phyloP scores from a whole-genome alignment of 2,113 vertebrate genomes.

The Ochotona princeps region DNA sequence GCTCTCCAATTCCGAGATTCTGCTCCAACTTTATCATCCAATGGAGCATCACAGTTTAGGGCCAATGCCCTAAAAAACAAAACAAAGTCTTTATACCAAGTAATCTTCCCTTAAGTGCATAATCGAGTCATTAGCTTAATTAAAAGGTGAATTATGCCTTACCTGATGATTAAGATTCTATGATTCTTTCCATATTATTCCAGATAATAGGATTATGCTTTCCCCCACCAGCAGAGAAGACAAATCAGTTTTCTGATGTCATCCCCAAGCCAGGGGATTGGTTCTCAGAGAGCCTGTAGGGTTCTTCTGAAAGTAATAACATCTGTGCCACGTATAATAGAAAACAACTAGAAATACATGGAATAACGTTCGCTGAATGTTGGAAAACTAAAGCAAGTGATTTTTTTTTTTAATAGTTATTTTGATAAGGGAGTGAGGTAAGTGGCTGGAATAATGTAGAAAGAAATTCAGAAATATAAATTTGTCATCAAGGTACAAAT shows the following conservation, averaged over 20 bases:
- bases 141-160: slow-evolving; percentile 78
- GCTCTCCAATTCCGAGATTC: slow-evolving; percentile 99
- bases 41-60: slow-evolving; percentile 97
- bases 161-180: slow-evolving; percentile 85
- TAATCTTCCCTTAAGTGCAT: slow-evolving; percentile 55
- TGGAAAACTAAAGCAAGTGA: slow-evolving; percentile 76
- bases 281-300: slow-evolving; percentile 81
- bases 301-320: slow-evolving; percentile 83
- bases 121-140: slow-evolving; percentile 69
- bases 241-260: slow-evolving; percentile 79
- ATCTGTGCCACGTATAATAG: slow-evolving; percentile 75
- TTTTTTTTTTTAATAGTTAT: slow-evolving; percentile 63
- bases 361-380: slow-evolving; percentile 66
- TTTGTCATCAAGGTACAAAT: slow-evolving; percentile 49
- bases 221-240: slow-evolving; percentile 82
- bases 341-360: slow-evolving; percentile 75
- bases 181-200: slow-evolving; percentile 90
- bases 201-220: slow-evolving; percentile 87
- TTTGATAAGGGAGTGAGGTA: slow-evolving; percentile 63
- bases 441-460: slow-evolving; percentile 69
- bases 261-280: slow-evolving; percentile 80
- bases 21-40: slow-evolving; percentile 98
- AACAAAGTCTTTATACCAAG: slow-evolving; percentile 77
- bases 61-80: slow-evolving; percentile 94
- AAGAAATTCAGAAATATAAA: slow-evolving; percentile 71